Conservation (phyloP, 2,797 vertebrate species). For the Cossypha dichroa region DNA sequence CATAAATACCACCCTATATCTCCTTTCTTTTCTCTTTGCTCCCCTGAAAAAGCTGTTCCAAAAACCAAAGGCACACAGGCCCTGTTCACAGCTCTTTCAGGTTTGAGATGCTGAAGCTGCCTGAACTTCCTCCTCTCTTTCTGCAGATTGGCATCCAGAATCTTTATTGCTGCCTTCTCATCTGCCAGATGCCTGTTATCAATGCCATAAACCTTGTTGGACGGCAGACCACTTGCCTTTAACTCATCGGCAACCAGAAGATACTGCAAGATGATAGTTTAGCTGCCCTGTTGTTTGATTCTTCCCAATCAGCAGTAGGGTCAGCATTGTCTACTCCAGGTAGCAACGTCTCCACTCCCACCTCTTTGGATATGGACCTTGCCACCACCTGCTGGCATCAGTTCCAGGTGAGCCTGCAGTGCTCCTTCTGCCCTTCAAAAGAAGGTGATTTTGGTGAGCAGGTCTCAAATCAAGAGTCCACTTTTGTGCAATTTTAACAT, state of each 20-base stretch:
- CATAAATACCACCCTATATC: background rate
- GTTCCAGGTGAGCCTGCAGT: background rate
- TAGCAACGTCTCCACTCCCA: background rate
- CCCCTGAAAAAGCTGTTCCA: background rate
- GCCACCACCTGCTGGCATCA: background rate
- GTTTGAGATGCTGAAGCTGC: accelerated
- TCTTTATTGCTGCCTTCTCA: background rate
- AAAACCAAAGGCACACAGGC: background rate
- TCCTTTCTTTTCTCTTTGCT: background rate
- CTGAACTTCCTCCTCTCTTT: background rate
- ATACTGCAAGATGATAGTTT: background rate
- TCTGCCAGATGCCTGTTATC: background rate
- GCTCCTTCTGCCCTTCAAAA: background rate
- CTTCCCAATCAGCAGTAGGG: background rate
- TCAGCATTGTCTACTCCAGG: background rate
- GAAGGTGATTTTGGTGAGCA: background rate
- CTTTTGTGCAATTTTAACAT: background rate
- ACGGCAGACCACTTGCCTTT: background rate
- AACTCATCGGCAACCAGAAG: background rate
- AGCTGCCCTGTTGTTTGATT: background rate
- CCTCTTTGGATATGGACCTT: background rate
- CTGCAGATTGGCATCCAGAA: background rate
- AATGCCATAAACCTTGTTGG: background rate
- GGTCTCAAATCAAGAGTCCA: accelerated
- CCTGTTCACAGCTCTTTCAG: background rate